Conservation (phyloP, 2,797 vertebrate species). For the Selene dorsalis region DNA sequence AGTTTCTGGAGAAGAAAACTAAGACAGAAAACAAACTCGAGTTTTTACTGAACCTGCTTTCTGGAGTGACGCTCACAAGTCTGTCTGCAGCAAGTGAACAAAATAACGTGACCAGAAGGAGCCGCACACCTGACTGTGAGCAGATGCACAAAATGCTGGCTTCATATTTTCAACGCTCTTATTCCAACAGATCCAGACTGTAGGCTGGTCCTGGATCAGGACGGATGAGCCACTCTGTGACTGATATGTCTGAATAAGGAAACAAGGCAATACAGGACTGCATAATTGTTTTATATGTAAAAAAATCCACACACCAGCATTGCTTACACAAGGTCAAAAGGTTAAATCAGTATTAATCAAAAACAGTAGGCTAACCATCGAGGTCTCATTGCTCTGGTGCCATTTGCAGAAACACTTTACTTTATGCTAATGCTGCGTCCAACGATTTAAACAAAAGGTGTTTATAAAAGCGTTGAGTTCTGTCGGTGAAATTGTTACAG, state of each 20-base stretch:
- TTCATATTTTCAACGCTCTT: background rate
- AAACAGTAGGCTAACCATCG: background rate
- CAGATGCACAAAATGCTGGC: too few relatives aligned
- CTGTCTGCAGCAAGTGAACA: too few relatives aligned
- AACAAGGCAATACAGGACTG: background rate
- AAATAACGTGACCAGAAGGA: too few relatives aligned
- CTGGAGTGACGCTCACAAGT: too few relatives aligned
- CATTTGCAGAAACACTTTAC: background rate
- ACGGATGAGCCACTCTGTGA: background rate
- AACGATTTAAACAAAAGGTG: too few relatives aligned
- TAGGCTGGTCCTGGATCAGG: background rate
- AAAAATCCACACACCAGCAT: background rate
- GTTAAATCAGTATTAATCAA: background rate
- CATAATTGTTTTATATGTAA: background rate
- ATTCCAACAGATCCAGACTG: background rate
- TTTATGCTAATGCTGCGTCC: background rate
- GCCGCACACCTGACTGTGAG: too few relatives aligned
- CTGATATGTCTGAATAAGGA: background rate
- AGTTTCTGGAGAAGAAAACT: too few relatives aligned
- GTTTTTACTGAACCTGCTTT: too few relatives aligned
- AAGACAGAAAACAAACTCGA: too few relatives aligned
- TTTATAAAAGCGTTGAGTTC: background rate
- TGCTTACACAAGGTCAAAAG: background rate
- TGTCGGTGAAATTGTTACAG: background rate
- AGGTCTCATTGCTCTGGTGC: constrained; percentile 6